These are phyloP conservation scores for Cantharis nigra DNA, from an alignment of 2,888 invertebrate genomes.

Conservation along the genomic window DNA sequence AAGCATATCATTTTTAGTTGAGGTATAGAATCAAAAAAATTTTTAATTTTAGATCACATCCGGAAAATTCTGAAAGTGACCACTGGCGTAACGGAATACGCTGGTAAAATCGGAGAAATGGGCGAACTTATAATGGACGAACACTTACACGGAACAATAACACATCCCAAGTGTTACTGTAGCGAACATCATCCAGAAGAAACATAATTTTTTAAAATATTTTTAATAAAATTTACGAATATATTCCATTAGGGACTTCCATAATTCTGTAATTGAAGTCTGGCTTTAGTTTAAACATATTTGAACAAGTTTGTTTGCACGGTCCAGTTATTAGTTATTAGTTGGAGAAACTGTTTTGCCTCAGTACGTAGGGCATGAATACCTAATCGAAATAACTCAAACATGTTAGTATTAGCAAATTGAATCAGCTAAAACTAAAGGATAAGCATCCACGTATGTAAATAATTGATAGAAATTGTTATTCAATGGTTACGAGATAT, in stretches of 20 bases:
- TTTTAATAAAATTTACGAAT: background rate
- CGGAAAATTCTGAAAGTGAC: slow-evolving; percentile 54
- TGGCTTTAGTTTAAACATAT: background rate
- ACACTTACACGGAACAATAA: slow-evolving; percentile 55
- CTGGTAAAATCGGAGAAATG: slow-evolving; percentile 53
- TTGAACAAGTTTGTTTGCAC: background rate
- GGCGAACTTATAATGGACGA: slow-evolving; percentile 55
- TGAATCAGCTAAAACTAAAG: background rate
- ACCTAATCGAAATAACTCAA: background rate
- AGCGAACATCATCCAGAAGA: background rate
- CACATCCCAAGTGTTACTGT: background rate
- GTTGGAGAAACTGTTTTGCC: background rate
- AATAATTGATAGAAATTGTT: background rate
- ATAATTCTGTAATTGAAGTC: background rate
- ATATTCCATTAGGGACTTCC: background rate
- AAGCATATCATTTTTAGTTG: background rate
- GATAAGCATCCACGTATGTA: background rate
- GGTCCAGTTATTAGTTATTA: background rate
- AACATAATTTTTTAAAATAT: background rate
- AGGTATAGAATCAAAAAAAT: background rate
- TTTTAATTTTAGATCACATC: slow-evolving; percentile 31
- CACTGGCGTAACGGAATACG: slow-evolving; percentile 57
- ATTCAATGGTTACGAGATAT: background rate
- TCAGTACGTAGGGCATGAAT: background rate
- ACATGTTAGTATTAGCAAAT: background rate